Evolutionary conservation across 1,140 invertebrate species (phyloP), one percentile per base, ranked within the genome.

Genomic region (Ditylenchus dipsaci): DNA sequence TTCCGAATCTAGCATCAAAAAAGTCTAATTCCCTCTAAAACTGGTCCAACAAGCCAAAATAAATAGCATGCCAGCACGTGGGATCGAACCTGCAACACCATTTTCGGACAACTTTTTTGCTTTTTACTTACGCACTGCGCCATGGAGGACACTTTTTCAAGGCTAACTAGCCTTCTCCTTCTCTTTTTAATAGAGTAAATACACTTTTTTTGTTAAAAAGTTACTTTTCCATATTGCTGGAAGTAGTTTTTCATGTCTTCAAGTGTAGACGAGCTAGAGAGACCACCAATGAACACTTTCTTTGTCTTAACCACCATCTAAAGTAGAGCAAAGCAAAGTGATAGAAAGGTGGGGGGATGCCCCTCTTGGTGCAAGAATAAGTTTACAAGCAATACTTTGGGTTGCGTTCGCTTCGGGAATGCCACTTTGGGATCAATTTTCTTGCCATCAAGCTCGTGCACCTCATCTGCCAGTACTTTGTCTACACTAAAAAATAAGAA

Each of bases 221-320:
- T 38, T 38, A 38, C 49, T 90, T 92, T 91, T 86, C 95, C 95
- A 86, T 95, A 98, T 86, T 97, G 92, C 87, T 95, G 92, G 87
- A 99, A 98, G 87, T 98, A 98, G 86, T 92, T 94, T 88, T 97
- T 97, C 84, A 98, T 93, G 86, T 99, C 95, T 87, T 99, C 95
- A 83, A 97, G 89, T 82, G 94, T 98, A 83, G 95, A 98, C 81
- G 93, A 93, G 80, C 95, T 93, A 80, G 95, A 97, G 81, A 99
- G 88, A 81, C 96, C 96, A 79, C 96, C 96, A 84, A 99, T 95
- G 87, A 99, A 99, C 88, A 98, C 97, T 88, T 99, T 99, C 90
- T 98, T 98, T 87, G 95, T 99, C 88, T 93, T 91, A 86, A 95
- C 97, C 85, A 98, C 93, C 93, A 97, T 95, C 49, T 53, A 53